Base-by-base conservation (phyloP, 2,888 invertebrate genomes). In the Ormyrus pomaceus region DNA sequence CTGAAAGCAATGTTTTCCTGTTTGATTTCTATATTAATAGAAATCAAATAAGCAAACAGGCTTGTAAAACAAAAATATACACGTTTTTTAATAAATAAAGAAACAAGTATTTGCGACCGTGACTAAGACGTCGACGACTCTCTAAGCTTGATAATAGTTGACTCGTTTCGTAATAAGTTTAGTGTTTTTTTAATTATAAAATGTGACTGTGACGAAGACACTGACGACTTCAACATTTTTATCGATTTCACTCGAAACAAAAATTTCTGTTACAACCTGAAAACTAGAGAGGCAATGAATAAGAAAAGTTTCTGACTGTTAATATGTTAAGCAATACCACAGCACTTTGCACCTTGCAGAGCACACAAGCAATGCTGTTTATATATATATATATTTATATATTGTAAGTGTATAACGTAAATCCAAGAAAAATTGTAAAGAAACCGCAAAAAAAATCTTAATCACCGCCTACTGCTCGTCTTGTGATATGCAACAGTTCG, bases 261-360 rank as follows among this genome's bases (percentile, higher is more conserved):
- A 61, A 55, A 55, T 51, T 34, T 62, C 45, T 66, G 9, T 19
- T 61, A 5, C 8, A 53, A 65, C 69, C 11, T 11, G 4, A n/a
- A 61, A 48, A 58, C 9, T 8, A 2, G 4, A 50, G 56, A 62
- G 46, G 34, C 50, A 62, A 34, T 34, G 34, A 34, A 34, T 34
- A 13, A 19, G 8, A 50, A 58, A 66, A 45, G 59, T 71, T 46
- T 70, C 55, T 19, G 76, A 80, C 71, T 48, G 72, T 62, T 70
- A 62, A 56, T 70, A 70, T 72, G 71, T 13, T 76, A 72, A 84
- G 85, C 86, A 86, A 88, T 84, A 85, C 85, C 83, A 86, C 85
- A 86, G 88, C 89, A 89, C 88, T 81, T 87, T 88, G 88, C 89
- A 89, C 89, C 58, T 65, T 46, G 79, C 79, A 79, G 61, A 74